Base-by-base conservation (phyloP, 1,140 invertebrate species). In the Drosophila subpulchrella region DNA sequence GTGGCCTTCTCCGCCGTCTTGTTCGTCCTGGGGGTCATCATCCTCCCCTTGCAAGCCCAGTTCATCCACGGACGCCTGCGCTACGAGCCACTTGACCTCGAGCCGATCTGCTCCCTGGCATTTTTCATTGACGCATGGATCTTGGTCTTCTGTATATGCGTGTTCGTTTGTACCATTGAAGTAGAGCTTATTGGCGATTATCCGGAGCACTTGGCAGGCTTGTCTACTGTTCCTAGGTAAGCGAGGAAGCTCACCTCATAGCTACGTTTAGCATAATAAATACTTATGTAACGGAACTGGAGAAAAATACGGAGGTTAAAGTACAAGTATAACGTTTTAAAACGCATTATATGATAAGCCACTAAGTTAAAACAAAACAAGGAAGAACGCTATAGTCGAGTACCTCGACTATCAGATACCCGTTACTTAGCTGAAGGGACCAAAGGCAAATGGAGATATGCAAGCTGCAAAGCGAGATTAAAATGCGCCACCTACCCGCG, bases 1-100 rank as follows among this genome's bases (percentile, higher is more conserved):
- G 2, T 56, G 2, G 7, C 20, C 15, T 56, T 76, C 8, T 32
- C 5, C 13, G 8, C 42, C 1, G 4, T 59, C 4, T 4, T 68
- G 0, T 27, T 67, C 1, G 2, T 39, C 1, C 0, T 53, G 7
- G 10, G 50, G 1, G 0, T 61, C 0, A 0, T 34, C 0, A 3
- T n/a, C 0, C n/a, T 70, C 8, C 50, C 56, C 10, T 47, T 58
- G 11, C 39, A 75, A 5, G 36, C 57, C 0, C 57, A 62, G 36
- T 68, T 36, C 5, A 58, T 78, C 3, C 57, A 75, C 41, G 75
- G 67, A 0, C 58, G 73, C 0, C 24, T 68, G 6, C 39, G 42
- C 7, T 68, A 42, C 15, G 10, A 51, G 1, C 63, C 75, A 0
- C 3, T 75, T 0, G 11, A n/a, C 2, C 36, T 75, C 6, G 13